Percentiles rank a stretch among this genome's conserved stretches.
phyloP scores from a whole-genome alignment of 2,113 vertebrate species.

The Ascaphus truei region DNA sequence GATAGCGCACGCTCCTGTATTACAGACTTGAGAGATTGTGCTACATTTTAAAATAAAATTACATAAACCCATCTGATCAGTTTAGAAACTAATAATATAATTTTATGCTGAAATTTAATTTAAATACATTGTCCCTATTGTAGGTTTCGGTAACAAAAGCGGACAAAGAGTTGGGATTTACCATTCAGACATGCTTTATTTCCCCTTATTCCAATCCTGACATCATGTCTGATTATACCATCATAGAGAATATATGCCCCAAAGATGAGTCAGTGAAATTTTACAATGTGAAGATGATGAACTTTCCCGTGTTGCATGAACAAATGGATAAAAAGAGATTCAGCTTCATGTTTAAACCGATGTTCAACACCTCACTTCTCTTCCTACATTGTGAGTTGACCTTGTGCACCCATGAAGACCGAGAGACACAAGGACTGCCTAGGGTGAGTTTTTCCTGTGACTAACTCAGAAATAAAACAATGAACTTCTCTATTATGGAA shows the following conservation, averaged over 20 bases:
- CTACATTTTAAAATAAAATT: too few species aligned
- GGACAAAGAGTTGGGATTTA: slow-evolving; percentile 81
- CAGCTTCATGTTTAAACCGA: slow-evolving; percentile 82
- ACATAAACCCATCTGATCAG: too few species aligned
- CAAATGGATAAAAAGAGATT: slow-evolving; percentile 77
- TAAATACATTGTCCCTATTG: slow-evolving; percentile 34
- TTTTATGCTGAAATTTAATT: background rate
- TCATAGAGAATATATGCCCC: slow-evolving; percentile 92
- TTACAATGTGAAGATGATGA: slow-evolving; percentile 57
- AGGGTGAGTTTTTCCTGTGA: too few species aligned
- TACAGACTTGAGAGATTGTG: too few species aligned
- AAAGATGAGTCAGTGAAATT: slow-evolving; percentile 80
- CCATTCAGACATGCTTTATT: slow-evolving; percentile 84
- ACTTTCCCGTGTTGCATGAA: slow-evolving; percentile 50
- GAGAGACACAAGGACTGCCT: slow-evolving; percentile 56
- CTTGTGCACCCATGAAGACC: slow-evolving; percentile 68
- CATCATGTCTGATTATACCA: slow-evolving; percentile 67
- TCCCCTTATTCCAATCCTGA: slow-evolving; percentile 72
- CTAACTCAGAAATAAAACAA: too few species aligned
- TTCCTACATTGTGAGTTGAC: slow-evolving; percentile 92
- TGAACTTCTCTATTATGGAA: too few species aligned
- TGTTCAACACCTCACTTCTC: slow-evolving; percentile 73
- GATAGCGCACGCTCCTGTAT: too few species aligned
- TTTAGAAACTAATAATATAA: too few species aligned
- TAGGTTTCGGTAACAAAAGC: slow-evolving; percentile 81